phyloP scores from a whole-genome alignment of 2,797 vertebrate species.

The Falco naumanni region DNA sequence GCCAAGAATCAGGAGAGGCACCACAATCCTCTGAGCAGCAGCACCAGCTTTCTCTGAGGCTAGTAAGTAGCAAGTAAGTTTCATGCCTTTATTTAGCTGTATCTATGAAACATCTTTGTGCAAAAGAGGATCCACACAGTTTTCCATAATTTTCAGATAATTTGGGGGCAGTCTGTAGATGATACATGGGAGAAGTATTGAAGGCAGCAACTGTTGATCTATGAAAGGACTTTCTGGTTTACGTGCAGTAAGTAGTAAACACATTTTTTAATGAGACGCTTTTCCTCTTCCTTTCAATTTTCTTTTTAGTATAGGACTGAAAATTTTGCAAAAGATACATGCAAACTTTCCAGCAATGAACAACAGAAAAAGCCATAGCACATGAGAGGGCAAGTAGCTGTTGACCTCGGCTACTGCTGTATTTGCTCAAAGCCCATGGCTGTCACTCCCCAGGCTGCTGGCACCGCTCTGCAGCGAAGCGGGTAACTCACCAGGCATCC shows the following conservation, averaged over 20 bases:
- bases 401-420: background rate
- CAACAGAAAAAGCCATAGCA: background rate
- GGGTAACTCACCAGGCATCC: slow-evolving; percentile 24
- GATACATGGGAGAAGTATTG: background rate
- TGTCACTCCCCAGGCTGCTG: background rate
- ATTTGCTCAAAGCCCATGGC: background rate
- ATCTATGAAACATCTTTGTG: background rate
- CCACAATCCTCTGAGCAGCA: background rate
- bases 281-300: background rate
- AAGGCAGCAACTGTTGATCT: background rate
- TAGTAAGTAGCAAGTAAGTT: background rate
- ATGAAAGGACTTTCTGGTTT: background rate
- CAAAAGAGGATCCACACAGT: background rate
- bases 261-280: background rate
- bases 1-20: background rate
- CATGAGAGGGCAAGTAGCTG: background rate
- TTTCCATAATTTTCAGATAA: background rate
- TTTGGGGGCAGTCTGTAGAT: background rate
- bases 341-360: background rate
- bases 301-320: background rate
- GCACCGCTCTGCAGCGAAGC: background rate
- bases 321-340: background rate
- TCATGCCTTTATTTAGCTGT: background rate
- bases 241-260: background rate
- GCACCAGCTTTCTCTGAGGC: background rate